Percentiles rank a stretch among this genome's conserved stretches.
Evolutionary conservation across 2,113 vertebrate genomes (phyloP).

Genomic region (Gasterosteus aculeatus): DNA sequence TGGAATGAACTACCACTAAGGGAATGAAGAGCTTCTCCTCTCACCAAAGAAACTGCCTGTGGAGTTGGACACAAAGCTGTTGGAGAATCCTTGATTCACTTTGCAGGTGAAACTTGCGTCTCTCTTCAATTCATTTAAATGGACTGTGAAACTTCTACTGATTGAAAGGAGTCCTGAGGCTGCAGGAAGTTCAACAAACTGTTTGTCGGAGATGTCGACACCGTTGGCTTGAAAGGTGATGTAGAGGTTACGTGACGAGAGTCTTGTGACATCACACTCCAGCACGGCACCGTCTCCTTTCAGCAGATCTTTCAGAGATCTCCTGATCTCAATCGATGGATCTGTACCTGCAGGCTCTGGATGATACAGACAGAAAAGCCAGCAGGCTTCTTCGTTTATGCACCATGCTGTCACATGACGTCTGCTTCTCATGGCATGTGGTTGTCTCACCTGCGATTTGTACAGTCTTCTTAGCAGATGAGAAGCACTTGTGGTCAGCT

Average conservation of each 20-base stretch:
- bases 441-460: constrained; percentile 35
- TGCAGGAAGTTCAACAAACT: constrained; percentile 46
- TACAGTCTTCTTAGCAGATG: not conserved
- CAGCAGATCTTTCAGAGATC: constrained; percentile 48
- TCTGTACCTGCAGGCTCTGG: constrained; percentile 25
- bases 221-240: constrained; percentile 55
- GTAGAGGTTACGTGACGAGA: constrained; percentile 54
- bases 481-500: constrained; percentile 69
- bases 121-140: fast-evolving
- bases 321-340: constrained; percentile 70
- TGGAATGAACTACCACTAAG: not conserved
- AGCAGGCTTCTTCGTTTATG: not conserved
- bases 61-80: not conserved
- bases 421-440: not conserved
- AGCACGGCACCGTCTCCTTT: constrained; percentile 46
- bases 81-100: constrained; percentile 47
- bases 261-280: constrained; percentile 59
- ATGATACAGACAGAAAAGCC: constrained; percentile 1
- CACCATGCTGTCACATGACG: no score
- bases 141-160: constrained; percentile 41
- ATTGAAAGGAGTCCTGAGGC: constrained; percentile 31
- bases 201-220: not conserved
- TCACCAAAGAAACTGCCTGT: constrained; percentile 54
- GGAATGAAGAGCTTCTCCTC: not conserved
- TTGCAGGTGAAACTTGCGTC: constrained; percentile 31